Evolutionary conservation across 2,797 vertebrate species (phyloP).

Genomic region (Amblyraja radiata): DNA sequence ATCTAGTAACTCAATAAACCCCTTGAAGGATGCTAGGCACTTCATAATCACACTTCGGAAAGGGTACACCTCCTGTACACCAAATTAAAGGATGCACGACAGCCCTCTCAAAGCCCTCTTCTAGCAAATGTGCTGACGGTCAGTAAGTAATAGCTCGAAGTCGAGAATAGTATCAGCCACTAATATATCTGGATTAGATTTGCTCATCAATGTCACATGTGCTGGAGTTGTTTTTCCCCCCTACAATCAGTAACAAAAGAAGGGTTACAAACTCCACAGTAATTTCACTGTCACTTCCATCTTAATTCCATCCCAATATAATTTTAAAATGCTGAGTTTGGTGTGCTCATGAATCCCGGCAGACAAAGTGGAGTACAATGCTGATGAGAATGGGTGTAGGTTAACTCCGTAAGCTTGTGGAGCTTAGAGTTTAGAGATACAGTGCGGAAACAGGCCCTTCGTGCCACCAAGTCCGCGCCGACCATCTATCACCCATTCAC

Average conservation of each 20-base stretch:
- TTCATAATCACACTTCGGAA: neutral
- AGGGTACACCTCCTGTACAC: neutral
- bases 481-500: too few relatives aligned
- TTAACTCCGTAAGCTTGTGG: neutral
- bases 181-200: neutral
- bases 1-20: slow-evolving; percentile 24
- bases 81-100: too few relatives aligned
- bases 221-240: neutral
- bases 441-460: too few relatives aligned
- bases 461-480: too few relatives aligned
- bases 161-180: neutral
- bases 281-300: neutral
- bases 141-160: neutral
- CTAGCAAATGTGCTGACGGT: neutral
- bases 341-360: neutral
- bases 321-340: neutral
- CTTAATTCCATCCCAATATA: neutral
- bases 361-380: too few relatives aligned
- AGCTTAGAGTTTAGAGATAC: too few relatives aligned
- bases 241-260: neutral
- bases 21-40: neutral
- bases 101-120: neutral
- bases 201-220: neutral
- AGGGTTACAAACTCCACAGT: neutral
- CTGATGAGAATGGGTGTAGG: neutral